Evolutionary conservation across 2,797 vertebrate species (phyloP).

Genomic region (Gallirallus australis): DNA sequence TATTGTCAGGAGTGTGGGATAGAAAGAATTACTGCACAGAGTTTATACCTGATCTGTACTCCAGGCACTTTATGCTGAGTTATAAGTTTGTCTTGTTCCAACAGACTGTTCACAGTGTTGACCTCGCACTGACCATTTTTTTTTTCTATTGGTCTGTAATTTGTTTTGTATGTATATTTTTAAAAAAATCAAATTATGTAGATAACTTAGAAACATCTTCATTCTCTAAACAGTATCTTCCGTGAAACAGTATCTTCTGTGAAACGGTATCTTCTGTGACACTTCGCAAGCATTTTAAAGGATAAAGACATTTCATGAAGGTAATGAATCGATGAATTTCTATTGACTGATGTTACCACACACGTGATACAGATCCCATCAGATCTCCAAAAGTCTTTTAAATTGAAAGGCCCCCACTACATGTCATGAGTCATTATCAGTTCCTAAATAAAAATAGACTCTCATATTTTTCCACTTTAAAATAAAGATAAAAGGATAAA

Average conservation of each 20-base stretch:
- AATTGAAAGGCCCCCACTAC: neutral
- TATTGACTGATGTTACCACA: neutral
- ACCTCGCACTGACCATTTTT: neutral
- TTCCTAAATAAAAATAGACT: neutral
- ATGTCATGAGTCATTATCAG: neutral
- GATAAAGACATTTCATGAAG: neutral
- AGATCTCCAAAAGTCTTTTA: neutral
- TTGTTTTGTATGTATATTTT: accelerated
- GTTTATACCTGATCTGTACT: accelerated
- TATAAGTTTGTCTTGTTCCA: neutral
- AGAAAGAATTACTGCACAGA: neutral
- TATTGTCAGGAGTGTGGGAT: neutral
- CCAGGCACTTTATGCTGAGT: neutral
- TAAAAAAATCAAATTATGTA: neutral
- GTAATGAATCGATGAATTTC: neutral
- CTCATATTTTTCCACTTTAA: neutral
- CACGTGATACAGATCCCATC: neutral
- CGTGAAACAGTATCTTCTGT: neutral
- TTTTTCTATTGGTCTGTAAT: neutral
- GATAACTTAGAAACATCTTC: neutral
- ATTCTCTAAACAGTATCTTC: neutral
- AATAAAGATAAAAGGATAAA: neutral
- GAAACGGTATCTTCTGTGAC: neutral
- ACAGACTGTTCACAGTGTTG: neutral
- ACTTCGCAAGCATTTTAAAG: neutral